phyloP scores from a whole-genome alignment of 2,797 vertebrate species.

The Dendrocincla fuliginosa region DNA sequence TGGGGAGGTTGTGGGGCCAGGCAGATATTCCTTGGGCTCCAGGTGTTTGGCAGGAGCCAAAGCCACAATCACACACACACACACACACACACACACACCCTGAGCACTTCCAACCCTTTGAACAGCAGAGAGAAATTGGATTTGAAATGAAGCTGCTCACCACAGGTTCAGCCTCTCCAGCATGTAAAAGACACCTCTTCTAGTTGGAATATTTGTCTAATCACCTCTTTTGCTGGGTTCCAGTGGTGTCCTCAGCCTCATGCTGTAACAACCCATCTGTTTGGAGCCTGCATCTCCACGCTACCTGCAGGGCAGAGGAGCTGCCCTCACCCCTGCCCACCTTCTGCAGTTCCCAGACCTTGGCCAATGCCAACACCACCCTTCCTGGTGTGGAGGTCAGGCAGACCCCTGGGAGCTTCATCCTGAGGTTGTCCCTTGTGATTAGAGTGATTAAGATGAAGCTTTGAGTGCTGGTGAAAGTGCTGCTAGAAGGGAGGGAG shows the following conservation, averaged over 20 bases:
- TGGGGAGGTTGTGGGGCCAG: neutral
- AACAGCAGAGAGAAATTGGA: neutral
- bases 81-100: too few relatives aligned
- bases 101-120: neutral
- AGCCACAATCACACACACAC: neutral
- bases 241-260: neutral
- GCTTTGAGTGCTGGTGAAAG: neutral
- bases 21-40: neutral
- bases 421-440: neutral
- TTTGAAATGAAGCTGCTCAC: neutral
- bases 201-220: neutral
- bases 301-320: neutral
- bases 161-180: neutral
- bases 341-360: neutral
- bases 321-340: neutral
- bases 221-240: neutral
- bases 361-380: accelerated
- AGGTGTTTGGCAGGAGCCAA: neutral
- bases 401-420: neutral
- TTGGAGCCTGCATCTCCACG: accelerated
- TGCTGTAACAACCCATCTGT: neutral
- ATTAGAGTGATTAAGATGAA: neutral
- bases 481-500: neutral
- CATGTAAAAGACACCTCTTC: accelerated
- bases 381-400: neutral